phyloP scores from a whole-genome alignment of 2,797 vertebrate species.

The Neosilurus mollespiculum region DNA sequence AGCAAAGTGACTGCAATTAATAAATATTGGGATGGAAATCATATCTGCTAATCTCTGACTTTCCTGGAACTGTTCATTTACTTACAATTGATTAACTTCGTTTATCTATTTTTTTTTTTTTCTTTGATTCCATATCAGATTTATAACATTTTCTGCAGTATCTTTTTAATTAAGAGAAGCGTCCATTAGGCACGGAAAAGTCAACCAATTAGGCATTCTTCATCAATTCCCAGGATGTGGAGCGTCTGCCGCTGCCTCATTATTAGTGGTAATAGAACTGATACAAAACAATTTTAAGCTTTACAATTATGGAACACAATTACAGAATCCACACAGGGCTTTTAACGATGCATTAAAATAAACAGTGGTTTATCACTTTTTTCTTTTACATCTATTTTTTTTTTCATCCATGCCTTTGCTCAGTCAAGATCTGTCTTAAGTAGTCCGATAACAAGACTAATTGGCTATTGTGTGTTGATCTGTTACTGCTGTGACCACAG shows the following conservation, averaged over 20 bases:
- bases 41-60: conserved; percentile 81
- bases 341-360: conserved; percentile 79
- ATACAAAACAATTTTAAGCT: conserved; percentile 78
- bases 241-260: conserved; percentile 80
- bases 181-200: conserved; percentile 83
- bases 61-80: conserved; percentile 87
- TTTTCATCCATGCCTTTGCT: conserved; percentile 63
- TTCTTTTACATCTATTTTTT: conserved; percentile 55
- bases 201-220: conserved; percentile 84
- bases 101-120: conserved; percentile 65
- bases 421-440: conserved; percentile 70
- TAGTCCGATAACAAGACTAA: conserved; percentile 62
- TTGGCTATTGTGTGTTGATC: conserved; percentile 20
- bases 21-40: conserved; percentile 84
- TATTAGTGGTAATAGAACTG: conserved; percentile 78
- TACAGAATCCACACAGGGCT: conserved; percentile 74
- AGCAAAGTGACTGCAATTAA: conserved; percentile 85
- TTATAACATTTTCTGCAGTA: conserved; percentile 82
- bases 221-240: conserved; percentile 76
- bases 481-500: neutral
- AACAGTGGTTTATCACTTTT: conserved; percentile 72
- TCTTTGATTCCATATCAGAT: conserved; percentile 74
- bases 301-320: conserved; percentile 72
- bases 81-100: conserved; percentile 89
- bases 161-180: conserved; percentile 86